Base-by-base conservation (phyloP, 64 coral and sea anemone genomes). In the Actinia tenebrosa region DNA sequence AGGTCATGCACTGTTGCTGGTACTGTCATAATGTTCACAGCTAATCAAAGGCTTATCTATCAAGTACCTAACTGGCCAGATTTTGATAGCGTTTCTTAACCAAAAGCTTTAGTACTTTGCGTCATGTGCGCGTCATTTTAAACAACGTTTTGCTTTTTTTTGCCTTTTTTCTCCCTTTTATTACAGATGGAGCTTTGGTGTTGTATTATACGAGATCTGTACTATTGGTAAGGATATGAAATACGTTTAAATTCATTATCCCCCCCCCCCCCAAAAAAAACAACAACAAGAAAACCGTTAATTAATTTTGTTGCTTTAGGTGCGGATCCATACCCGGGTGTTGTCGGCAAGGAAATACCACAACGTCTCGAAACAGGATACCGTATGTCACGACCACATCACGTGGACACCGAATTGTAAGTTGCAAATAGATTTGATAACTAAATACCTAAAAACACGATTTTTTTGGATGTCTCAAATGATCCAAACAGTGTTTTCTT, bases 381-480 rank as follows among this genome's bases (percentile, higher is more conserved):
- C 53, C 78, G 90, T 18, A 91, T 91, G 90, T 56, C 90, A 59
- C 53, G 80, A 43, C 90, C 90, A 37, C 79, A 55, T 71, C 90
- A 91, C 42, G 85, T 91, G 61, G 85, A 91, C 78, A n/a, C 78
- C 5, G 37, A 80, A 8, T 47, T 91, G 90, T 91, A 52, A 87
- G 90, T 87, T 52, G 10, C 8, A 75, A 19, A n/a, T 75, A n/a
- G 3, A 22, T 25, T 9, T 9, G 71, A 26, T 42, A n/a, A 9
- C 11, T 37, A 37, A n/a, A 30, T 16, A 71, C 16, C 16, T 7
- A 30, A 10, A 71, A n/a, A 7, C 18, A 3, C 26, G 30, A 37
- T 37, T 6, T 6, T 78, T 27, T 10, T 27, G 1, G 43, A 7
- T 11, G 47, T 50, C 0, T 50, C 47, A 50, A 50, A 50, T 50